A percentile compares a stretch with the other conserved stretches of the same genome.
Evolutionary conservation across 2,888 invertebrate species (phyloP).

Genomic region (Clusia tigrina): DNA sequence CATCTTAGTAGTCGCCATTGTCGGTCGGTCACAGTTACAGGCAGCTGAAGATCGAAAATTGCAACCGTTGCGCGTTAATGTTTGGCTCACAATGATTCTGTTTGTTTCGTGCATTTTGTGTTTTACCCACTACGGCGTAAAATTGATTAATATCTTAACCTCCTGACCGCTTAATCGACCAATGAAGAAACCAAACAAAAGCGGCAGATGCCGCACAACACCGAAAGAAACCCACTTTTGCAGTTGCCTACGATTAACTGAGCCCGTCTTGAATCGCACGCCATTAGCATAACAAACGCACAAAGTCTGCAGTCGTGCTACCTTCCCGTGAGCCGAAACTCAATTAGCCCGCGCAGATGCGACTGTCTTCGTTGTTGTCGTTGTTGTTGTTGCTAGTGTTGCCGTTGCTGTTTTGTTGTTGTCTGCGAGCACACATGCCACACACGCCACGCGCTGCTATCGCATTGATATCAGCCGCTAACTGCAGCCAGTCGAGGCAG

Average conservation of each 20-base stretch:
- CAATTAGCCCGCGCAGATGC: no score
- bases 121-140: background rate
- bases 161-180: background rate
- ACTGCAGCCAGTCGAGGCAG: no score
- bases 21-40: no score
- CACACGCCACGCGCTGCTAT: no score
- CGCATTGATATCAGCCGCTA: no score
- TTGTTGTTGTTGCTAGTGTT: background rate
- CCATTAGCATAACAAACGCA: background rate
- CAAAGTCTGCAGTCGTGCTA: background rate
- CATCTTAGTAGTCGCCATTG: constrained; percentile 20
- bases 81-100: constrained; percentile 22
- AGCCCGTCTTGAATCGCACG: background rate
- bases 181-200: background rate
- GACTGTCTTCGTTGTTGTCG: background rate
- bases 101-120: constrained; percentile 1
- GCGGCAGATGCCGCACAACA: background rate
- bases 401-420: background rate
- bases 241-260: no score
- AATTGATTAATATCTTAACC: background rate
- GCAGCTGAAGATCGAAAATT: no score
- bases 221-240: no score
- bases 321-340: background rate
- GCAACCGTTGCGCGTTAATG: constrained; percentile 29
- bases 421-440: no score